phyloP scores from a whole-genome alignment of 2,888 invertebrate genomes.

The Nephrotoma flavescens region DNA sequence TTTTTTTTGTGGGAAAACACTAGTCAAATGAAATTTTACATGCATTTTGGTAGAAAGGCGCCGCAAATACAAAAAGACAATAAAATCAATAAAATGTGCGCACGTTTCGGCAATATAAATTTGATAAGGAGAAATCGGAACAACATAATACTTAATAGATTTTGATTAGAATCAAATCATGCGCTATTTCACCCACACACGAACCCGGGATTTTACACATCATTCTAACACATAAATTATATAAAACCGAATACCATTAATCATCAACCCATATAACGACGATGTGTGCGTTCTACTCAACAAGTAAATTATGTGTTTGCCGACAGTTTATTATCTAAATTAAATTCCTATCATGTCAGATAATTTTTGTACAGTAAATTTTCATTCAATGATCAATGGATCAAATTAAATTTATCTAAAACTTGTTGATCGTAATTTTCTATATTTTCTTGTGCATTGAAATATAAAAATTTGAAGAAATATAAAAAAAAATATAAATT shows the following conservation, averaged over 20 bases:
- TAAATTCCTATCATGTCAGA: background rate
- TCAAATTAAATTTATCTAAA: background rate
- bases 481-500: background rate
- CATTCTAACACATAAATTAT: background rate
- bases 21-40: background rate
- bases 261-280: background rate
- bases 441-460: background rate
- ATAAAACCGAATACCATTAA: background rate
- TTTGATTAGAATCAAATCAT: background rate
- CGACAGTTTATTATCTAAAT: background rate
- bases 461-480: background rate
- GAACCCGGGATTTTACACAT: background rate
- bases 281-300: background rate
- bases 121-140: background rate
- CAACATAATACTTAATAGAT: background rate
- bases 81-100: background rate
- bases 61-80: background rate
- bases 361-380: background rate
- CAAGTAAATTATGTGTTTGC: background rate
- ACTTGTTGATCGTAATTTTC: background rate
- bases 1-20: background rate
- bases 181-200: background rate
- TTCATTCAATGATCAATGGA: background rate
- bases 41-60: background rate
- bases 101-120: background rate